Evolutionary conservation across 2,888 invertebrate genomes (phyloP).

Genomic region (Kryphioiulus occultus): DNA sequence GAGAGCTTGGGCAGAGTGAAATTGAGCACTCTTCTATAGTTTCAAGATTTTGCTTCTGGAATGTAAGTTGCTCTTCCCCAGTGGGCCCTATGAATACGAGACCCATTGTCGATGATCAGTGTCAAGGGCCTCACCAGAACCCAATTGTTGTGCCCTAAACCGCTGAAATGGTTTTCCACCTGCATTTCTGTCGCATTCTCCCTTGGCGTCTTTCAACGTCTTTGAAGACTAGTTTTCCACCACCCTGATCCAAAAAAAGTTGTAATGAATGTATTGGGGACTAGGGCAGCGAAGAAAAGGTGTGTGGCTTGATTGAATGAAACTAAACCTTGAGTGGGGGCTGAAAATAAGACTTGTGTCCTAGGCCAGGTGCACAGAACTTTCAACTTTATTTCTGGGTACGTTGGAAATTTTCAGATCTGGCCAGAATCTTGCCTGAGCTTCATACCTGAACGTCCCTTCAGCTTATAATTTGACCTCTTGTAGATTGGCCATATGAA

Average conservation of each 20-base stretch:
- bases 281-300: constrained; percentile 1
- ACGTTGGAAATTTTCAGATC: neutral
- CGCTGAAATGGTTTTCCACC: neutral
- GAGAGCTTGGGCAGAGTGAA: too few species aligned
- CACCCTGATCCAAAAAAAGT: neutral
- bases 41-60: too few species aligned
- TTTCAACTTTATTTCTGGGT: neutral
- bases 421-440: neutral
- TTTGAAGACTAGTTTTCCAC: neutral
- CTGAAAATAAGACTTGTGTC: neutral
- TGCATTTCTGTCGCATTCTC: neutral
- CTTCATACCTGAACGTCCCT: neutral
- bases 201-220: neutral
- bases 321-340: neutral
- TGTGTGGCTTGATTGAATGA: neutral
- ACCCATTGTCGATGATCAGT: too few species aligned
- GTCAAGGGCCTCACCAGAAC: neutral
- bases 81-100: too few species aligned
- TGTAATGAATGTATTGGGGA: neutral
- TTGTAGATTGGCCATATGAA: too few species aligned
- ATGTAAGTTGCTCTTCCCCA: too few species aligned
- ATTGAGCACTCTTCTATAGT: too few species aligned
- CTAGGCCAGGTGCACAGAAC: constrained; percentile 25
- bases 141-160: neutral
- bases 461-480: too few species aligned